Evolutionary conservation across 1,140 invertebrate species (phyloP).

Genomic region (Antheraea pernyi): DNA sequence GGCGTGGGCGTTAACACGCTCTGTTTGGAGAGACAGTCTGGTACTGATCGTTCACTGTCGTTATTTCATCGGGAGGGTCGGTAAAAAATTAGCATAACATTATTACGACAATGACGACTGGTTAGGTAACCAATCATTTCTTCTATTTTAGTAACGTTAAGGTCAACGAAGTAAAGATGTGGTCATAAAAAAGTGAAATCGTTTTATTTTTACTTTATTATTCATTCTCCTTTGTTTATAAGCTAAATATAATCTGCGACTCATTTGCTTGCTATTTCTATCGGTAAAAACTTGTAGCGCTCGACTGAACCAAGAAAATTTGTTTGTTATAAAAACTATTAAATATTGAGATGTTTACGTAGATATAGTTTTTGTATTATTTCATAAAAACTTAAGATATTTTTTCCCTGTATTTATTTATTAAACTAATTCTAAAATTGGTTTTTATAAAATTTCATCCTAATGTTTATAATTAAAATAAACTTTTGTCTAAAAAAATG

Average conservation of each 20-base stretch:
- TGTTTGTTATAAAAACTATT: conserved; percentile 3
- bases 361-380: neutral
- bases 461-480: too few relatives aligned
- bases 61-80: too few relatives aligned
- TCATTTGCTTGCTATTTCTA: conserved; percentile 13
- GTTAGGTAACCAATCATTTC: too few relatives aligned
- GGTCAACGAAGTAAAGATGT: neutral
- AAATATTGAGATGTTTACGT: neutral
- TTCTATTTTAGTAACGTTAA: neutral
- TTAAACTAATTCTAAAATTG: neutral
- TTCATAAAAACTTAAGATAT: neutral
- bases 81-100: too few relatives aligned
- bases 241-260: neutral
- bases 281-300: conserved; percentile 7
- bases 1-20: too few relatives aligned
- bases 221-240: conserved; percentile 11
- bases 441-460: neutral
- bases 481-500: too few relatives aligned
- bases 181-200: neutral
- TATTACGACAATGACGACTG: too few relatives aligned
- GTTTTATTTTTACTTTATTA: conserved; percentile 8
- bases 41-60: too few relatives aligned
- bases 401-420: neutral
- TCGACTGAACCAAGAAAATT: conserved; percentile 12
- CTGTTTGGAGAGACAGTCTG: too few relatives aligned